These are phyloP conservation scores for Phaonia tiefii DNA, from an alignment of 2,888 invertebrate genomes.

Conservation along the genomic window DNA sequence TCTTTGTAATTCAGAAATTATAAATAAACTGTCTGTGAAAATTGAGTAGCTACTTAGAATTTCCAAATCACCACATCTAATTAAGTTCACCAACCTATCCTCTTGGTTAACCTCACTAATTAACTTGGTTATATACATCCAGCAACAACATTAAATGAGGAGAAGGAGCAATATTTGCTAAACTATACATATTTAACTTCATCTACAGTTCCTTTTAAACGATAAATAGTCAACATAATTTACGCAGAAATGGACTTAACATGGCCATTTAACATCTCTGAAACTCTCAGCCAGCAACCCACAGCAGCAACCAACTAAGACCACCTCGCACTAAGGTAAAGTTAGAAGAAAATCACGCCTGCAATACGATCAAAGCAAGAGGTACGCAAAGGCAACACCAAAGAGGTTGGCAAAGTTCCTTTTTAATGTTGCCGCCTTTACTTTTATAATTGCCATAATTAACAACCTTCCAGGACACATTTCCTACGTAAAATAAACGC, in stretches of 20 bases:
- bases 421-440: slow-evolving; percentile 62
- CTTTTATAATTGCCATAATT: slow-evolving; percentile 66
- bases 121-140: too few species aligned
- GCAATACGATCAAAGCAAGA: not conserved
- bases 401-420: slow-evolving; percentile 20
- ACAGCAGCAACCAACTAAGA: not conserved
- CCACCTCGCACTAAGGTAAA: not conserved
- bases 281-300: too few species aligned
- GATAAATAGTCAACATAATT: not conserved
- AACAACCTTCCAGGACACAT: slow-evolving; percentile 61
- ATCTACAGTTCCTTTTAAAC: not conserved
- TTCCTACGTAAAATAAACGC: slow-evolving; percentile 32
- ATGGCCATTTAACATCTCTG: not conserved
- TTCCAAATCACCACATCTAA: too few species aligned
- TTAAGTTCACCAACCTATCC: too few species aligned
- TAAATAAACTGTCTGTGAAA: too few species aligned
- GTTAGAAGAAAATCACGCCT: slow-evolving; percentile 13
- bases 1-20: too few species aligned
- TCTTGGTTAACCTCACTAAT: too few species aligned
- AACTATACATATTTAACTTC: not conserved
- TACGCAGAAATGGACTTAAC: not conserved
- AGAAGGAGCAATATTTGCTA: not conserved
- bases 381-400: not conserved
- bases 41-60: too few species aligned
- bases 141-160: too few species aligned